Base-by-base conservation (phyloP, 2,888 invertebrate species). In the Pseudococcus viburni region DNA sequence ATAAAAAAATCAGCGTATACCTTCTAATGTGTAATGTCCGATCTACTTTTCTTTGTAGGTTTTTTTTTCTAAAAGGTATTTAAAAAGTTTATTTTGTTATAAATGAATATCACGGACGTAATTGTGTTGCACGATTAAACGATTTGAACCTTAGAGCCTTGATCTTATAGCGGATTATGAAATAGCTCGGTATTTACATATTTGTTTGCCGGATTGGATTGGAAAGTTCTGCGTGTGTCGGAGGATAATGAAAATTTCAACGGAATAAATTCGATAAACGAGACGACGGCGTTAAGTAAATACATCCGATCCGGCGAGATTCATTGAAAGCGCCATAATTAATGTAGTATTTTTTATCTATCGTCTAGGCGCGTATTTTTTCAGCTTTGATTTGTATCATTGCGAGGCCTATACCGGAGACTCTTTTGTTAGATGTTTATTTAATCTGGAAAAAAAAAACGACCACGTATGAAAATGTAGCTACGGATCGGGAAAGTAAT, bases 61-160 rank as follows among this genome's bases (percentile, higher is more conserved):
- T 46, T 84, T 84, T n/a, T 84, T 33, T 83, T 83, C 33, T 83
- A 39, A 42, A 46, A 64, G 33, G 19, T 73, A 15, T 64, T 59
- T 64, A 68, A 68, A 86, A 73, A 64, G 39, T 86, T 86, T 86
- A 77, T 68, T 86, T 86, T 86, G 64, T 86, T 68, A 59, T 86
- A 87, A 87, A 87, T 80, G 73, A 87, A 87, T 77, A 87, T 87
- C 51, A 42, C 68, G 68, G 87, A 73, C 64, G 87, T 87, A 87
- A 77, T 86, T 77, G 87, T 77, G 77, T 87, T 51, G 87, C 80
- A 87, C 87, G 87, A 87, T 77, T 73, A 46, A 77, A 87, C 77
- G 73, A 87, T 87, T 87, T 87, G 59, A 87, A 77, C 77, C 87
- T 73, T 51, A 77, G 22, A 87, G 87, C 87, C 87, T 87, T 87